Base-by-base conservation (phyloP, 1,140 invertebrate species). In the Lordiphosa mommai region DNA sequence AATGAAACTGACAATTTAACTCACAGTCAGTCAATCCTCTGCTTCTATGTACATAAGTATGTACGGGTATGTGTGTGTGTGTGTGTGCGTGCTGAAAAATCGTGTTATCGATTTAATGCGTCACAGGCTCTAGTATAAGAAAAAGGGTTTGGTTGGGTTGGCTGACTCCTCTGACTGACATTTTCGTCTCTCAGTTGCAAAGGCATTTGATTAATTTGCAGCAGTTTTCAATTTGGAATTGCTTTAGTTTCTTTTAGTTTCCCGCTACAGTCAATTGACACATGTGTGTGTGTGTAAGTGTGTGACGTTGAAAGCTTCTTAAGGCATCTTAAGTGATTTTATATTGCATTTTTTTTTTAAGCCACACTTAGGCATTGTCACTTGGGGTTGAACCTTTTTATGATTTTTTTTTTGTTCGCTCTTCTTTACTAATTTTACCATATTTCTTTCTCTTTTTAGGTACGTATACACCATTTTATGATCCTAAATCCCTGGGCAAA, bases 1-100 rank as follows among this genome's bases (percentile, higher is more conserved):
- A 84, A 84, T 84, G 77, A 84, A 84, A 84, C 77, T 84, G 77
- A 84, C 77, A 84, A 84, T 84, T 84, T 84, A 84, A 84, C 77
- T 77, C 68, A 58, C 50, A 68, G 64, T 68, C 64, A 68, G 53
- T 57, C 64, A 68, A 55, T 59, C 60, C 59, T 52, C 60, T 56
- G 23, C 4, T 23, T 4, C 23, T 27, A 4, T 27, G 23, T 27
- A 27, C 23, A 27, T 27, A 27, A 27, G 23, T 27, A 27, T 27
- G 4, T 27, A 27, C 23, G 23, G 2, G 23, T 27, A 27, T 27
- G 23, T 27, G 23, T 27, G 23, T 41, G 61, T 47, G 38, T 64
- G 30, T 76, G 53, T 70, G 58, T 61, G 77, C 72, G 72, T 85
- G 79, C 60, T 84, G 79, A 84, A 85, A 84, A 84, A 84, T 84